Evolutionary conservation across 2,888 invertebrate species (phyloP), one percentile per base, ranked within the genome.

Genomic region (Volucella inflata): DNA sequence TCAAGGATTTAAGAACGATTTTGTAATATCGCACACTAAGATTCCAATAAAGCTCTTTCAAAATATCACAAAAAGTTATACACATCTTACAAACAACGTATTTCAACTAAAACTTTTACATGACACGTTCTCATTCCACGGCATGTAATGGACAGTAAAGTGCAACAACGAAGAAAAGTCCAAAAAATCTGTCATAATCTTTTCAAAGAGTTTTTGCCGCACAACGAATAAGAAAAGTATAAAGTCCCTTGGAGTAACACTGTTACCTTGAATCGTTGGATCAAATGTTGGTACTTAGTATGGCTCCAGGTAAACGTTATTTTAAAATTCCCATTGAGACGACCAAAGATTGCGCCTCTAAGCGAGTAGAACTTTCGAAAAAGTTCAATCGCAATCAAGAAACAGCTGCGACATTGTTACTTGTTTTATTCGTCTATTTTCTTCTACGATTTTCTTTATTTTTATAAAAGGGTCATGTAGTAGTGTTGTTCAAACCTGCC

Each of bases 301-400:
- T 59, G 50, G 55, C 40, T 59, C 59, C 71, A 76, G 64, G 59
- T 65, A 64, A 76, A 76, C 70, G 71, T 59, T 76, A 64, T 78
- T 70, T 76, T 53, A 59, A 76, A 81, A 76, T 81, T 75, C 71
- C 76, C 70, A 70, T 64, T 62, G 76, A 76, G 76, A 44, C 67
- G 76, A 59, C 81, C 70, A 70, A 62, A 77, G 68, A 62, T 70
- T 70, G 70, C 50, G 55, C 62, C 59, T 4, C 51, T 53, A 71
- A 81, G 76, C 81, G 76, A 65, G 44, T 76, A 42, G 57, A 81
- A 76, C 64, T 81, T 81, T 81, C 46, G 51, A 53, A 76, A 81
- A 76, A 81, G 76, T 81, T 81, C 81, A 81, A 76, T 81, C 71
- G 70, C 81, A 81, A 81, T 81, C 81, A 81, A 44, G 81, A 76